These are phyloP conservation scores for Leptinotarsa juncta DNA, from an alignment of 2,888 invertebrate genomes.

Conservation along the genomic window DNA sequence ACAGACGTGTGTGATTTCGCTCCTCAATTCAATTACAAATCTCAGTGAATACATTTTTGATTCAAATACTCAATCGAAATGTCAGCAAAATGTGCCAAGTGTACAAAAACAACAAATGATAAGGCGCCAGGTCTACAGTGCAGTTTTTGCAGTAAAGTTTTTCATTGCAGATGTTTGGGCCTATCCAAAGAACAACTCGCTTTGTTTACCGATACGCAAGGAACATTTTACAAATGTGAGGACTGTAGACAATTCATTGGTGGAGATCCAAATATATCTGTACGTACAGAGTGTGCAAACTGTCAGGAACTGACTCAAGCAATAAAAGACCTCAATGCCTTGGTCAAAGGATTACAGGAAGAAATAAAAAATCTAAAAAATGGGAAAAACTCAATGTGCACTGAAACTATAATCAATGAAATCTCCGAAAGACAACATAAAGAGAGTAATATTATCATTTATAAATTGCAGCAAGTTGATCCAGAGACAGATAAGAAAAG, in stretches of 20 bases:
- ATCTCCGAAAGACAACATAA: slow-evolving; percentile 7
- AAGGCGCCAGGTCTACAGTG: slow-evolving; percentile 9
- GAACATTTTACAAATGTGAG: slow-evolving; percentile 8
- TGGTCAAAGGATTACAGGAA: slow-evolving; percentile 7
- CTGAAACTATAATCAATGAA: slow-evolving; percentile 17
- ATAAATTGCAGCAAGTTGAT: not conserved
- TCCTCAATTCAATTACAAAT: too few relatives aligned
- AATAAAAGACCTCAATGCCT: slow-evolving; percentile 3
- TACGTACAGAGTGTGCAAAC: slow-evolving; percentile 10
- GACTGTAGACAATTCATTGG: slow-evolving; percentile 10
- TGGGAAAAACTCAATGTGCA: not conserved
- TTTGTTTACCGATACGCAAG: slow-evolving; percentile 2
- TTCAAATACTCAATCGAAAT: not conserved
- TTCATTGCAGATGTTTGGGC: slow-evolving; percentile 1
- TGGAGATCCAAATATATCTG: not conserved
- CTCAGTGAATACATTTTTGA: too few relatives aligned
- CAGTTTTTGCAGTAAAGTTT: slow-evolving; percentile 6
- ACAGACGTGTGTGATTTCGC: too few relatives aligned
- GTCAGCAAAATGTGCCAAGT: slow-evolving; percentile 4
- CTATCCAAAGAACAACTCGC: slow-evolving; percentile 9
- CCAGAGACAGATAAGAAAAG: slow-evolving; percentile 5
- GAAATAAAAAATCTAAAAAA: not conserved
- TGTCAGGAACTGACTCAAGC: slow-evolving; percentile 5
- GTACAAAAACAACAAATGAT: not conserved
- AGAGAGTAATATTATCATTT: slow-evolving; percentile 7